Evolutionary conservation across 2,113 vertebrate genomes (phyloP).

Genomic region (Pterocles burchelli): DNA sequence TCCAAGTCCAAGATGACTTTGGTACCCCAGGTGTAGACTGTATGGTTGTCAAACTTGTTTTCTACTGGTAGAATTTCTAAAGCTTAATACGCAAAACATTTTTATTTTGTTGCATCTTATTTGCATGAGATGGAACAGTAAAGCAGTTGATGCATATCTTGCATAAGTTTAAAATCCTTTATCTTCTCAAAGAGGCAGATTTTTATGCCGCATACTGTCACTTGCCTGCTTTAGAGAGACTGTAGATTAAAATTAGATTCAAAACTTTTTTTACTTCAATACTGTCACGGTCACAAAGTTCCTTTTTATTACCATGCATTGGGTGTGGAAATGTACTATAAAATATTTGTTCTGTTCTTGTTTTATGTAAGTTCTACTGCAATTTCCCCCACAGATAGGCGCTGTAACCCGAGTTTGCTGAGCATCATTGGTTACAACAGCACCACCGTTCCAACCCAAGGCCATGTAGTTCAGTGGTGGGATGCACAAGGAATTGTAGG

Average conservation of each 20-base stretch:
- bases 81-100: neutral
- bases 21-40: neutral
- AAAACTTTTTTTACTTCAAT: neutral
- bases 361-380: neutral
- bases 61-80: neutral
- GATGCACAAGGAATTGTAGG: conserved; percentile 97
- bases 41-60: neutral
- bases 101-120: neutral
- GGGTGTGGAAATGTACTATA: neutral
- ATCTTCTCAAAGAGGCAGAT: neutral
- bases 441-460: conserved; percentile 80
- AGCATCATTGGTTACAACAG: conserved; percentile 93
- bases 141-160: neutral
- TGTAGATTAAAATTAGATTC: neutral
- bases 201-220: neutral
- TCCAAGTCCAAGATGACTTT: neutral
- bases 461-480: conserved; percentile 94
- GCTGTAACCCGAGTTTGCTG: conserved; percentile 94
- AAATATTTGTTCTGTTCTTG: neutral
- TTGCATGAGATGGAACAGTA: neutral
- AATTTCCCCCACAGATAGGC: conserved; percentile 79
- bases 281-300: neutral
- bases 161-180: neutral
- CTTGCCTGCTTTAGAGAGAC: neutral
- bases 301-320: neutral